A percentile compares a stretch with the other conserved stretches of the same genome.
Conservation (phyloP, 2,888 invertebrate genomes). For the Raillietiella orientalis region DNA sequence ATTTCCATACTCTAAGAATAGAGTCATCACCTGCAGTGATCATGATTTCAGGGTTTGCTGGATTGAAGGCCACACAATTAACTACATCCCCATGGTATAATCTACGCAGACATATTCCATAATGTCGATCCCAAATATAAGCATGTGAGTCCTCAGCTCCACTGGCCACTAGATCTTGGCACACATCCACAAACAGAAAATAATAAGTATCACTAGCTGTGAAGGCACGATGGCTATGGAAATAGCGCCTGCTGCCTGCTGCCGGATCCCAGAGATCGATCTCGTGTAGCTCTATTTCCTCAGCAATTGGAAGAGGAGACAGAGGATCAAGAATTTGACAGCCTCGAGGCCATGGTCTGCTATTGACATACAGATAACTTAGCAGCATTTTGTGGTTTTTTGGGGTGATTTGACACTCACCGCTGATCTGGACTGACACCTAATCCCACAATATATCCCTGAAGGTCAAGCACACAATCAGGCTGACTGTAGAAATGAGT, state of each 20-base stretch:
- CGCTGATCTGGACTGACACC: constrained; percentile 47
- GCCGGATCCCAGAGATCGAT: too few relatives aligned
- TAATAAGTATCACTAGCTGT: constrained; percentile 56
- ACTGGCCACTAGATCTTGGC: constrained; percentile 46
- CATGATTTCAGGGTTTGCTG: constrained; percentile 39
- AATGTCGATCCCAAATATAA: constrained; percentile 54
- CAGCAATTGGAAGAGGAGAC: constrained; percentile 48
- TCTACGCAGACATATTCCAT: constrained; percentile 36
- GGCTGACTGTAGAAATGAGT: constrained; percentile 30
- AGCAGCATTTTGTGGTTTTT: constrained; percentile 2
- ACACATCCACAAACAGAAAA: constrained; percentile 52
- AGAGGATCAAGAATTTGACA: constrained; percentile 37
- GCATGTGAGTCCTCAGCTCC: constrained; percentile 54
- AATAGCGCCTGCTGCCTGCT: too few relatives aligned
- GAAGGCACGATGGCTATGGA: constrained; percentile 44
- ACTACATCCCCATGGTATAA: constrained; percentile 45
- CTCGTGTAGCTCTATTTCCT: constrained; percentile 57
- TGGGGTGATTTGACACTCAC: too few relatives aligned
- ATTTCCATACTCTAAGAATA: constrained; percentile 25
- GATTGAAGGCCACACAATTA: constrained; percentile 55
- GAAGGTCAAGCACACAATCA: constrained; percentile 45
- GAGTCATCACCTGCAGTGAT: constrained; percentile 52
- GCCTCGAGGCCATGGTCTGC: constrained; percentile 43
- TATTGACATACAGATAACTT: constrained; percentile 42
- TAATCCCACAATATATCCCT: constrained; percentile 63